These are phyloP conservation scores for Callinectes sapidus DNA, from an alignment of 2,888 invertebrate genomes.

Conservation along the genomic window DNA sequence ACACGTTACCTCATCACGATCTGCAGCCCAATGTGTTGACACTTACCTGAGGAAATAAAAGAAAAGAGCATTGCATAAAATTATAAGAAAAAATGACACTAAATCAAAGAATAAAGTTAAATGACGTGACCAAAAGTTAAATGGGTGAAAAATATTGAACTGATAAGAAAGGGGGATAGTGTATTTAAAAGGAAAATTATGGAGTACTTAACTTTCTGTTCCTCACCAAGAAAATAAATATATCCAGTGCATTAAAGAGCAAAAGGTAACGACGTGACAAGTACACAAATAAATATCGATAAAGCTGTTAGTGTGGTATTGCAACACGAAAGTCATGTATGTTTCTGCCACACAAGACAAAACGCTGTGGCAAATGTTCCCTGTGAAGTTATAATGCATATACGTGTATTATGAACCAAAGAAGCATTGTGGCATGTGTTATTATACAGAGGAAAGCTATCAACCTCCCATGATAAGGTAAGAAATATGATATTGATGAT, in stretches of 20 bases:
- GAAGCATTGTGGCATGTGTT: not conserved
- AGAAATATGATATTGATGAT: not conserved
- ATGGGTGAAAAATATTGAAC: not conserved
- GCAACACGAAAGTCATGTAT: too few relatives aligned
- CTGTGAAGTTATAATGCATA: not conserved
- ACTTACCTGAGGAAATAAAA: not conserved
- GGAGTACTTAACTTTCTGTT: not conserved
- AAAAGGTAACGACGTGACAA: too few relatives aligned
- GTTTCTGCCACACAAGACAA: not conserved
- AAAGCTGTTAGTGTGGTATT: too few relatives aligned
- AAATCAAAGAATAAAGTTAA: not conserved
- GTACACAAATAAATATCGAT: too few relatives aligned
- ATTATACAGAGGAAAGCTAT: not conserved
- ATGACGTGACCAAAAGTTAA: not conserved
- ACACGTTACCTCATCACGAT: not conserved
- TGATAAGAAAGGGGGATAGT: not conserved
- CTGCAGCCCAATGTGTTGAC: not conserved
- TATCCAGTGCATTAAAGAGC: too few relatives aligned
- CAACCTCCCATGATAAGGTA: too few relatives aligned
- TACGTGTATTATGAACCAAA: not conserved
- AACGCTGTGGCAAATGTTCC: not conserved
- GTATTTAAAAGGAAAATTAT: not conserved
- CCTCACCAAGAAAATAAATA: too few relatives aligned
- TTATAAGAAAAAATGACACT: not conserved
- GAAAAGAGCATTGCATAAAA: not conserved